Evolutionary conservation across 2,797 vertebrate species (phyloP), one percentile per base, ranked within the genome.

Genomic region (Neosalanx taihuensis): DNA sequence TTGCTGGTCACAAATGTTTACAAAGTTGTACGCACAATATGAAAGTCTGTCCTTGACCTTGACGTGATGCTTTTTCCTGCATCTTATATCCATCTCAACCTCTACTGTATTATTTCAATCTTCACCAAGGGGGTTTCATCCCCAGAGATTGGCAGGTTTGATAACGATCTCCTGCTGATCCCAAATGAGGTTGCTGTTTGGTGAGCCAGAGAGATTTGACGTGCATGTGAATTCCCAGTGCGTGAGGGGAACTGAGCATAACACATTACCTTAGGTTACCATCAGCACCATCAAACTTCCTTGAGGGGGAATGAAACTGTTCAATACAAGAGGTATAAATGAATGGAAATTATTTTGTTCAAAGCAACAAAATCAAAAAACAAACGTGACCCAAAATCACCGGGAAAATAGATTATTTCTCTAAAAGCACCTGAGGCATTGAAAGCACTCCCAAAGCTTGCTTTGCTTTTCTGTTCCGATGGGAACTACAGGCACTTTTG

Each of bases 161-260:
- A 56, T 85, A 80, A 87, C 79, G 68, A 78, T 74, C 76, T 76
- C 12, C 79, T 58, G 51, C 72, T 71, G 78, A 79, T 80, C 67
- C 72, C 68, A 70, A 74, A 78, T 76, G 71, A 87, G 6, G 46
- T 12, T 30, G 29, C 75, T 49, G 51, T 73, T 72, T 71, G 49
- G 64, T 51, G 70, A 4, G 17, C 35, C 23, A 58, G 60, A 67
- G 67, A 72, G 71, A 76, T 85, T 80, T 51, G 65, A 76, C 74
- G 71, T 74, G 79, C 81, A 70, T 78, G 74, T 75, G 76, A 82
- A 86, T 83, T 72, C n/a, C 13, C 69, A 77, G 77, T 35, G 61
- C 72, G 58, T 46, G 76, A 60, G 66, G 49, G 73, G 66, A 82
- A 72, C 75, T 78, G 70, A 76, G 70, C 71, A 69, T 70, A 83